These are phyloP conservation scores for Vipera ursinii DNA, from an alignment of 2,797 vertebrate species.

Conservation along the genomic window DNA sequence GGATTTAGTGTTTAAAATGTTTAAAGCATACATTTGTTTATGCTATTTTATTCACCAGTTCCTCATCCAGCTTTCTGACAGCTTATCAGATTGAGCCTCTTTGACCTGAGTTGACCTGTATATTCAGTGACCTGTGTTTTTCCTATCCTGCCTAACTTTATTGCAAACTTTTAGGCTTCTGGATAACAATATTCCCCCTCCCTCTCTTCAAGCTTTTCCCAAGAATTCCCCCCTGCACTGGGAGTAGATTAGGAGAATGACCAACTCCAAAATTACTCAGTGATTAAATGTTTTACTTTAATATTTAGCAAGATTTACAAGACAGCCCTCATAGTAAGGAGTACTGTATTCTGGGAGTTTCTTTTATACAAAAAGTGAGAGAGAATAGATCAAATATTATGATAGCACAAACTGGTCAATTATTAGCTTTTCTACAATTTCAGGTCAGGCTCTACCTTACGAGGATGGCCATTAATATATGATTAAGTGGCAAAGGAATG, in stretches of 20 bases:
- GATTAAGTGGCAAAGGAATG: slow-evolving; percentile 28
- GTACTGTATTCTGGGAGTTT: slow-evolving; percentile 11
- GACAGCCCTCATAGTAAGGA: slow-evolving; percentile 3
- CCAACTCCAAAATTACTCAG: neutral
- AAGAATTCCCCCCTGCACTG: neutral
- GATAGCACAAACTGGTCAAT: slow-evolving; percentile 59
- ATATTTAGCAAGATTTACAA: slow-evolving; percentile 27
- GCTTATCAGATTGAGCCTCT: slow-evolving; percentile 36
- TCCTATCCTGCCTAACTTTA: neutral
- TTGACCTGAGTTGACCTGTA: slow-evolving; percentile 26
- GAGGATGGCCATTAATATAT: slow-evolving; percentile 65
- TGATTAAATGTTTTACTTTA: slow-evolving; percentile 41
- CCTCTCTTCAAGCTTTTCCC: neutral
- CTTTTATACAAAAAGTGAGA: slow-evolving; percentile 51
- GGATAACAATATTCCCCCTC: neutral
- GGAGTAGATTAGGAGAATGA: neutral
- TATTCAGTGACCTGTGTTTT: slow-evolving; percentile 25
- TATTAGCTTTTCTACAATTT: slow-evolving; percentile 61
- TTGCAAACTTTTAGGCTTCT: neutral
- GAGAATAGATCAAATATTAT: slow-evolving; percentile 58
- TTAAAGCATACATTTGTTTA: slow-evolving; percentile 26
- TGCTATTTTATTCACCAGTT: slow-evolving; percentile 36
- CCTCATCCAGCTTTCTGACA: neutral
- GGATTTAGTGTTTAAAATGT: slow-evolving; percentile 22
- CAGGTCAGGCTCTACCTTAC: slow-evolving; percentile 32